Conservation (phyloP, 2,113 vertebrate species). For the Struthidea cinerea region DNA sequence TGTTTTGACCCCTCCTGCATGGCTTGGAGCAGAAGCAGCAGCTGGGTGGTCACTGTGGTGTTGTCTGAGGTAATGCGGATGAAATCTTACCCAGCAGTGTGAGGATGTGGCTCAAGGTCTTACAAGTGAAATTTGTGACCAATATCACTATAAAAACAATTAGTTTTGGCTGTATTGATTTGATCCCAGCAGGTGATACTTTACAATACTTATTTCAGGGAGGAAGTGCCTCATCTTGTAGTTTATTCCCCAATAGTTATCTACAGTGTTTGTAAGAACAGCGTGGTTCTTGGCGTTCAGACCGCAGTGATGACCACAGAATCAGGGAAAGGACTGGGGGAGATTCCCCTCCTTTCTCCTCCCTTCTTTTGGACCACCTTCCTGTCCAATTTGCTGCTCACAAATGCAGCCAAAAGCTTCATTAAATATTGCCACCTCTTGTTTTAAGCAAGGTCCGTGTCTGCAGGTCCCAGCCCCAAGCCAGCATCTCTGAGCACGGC, state of each 20-base stretch:
- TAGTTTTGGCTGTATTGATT: neutral
- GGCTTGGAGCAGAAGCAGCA: neutral
- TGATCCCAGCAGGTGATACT: neutral
- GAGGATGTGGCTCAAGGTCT: neutral
- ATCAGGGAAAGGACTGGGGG: neutral
- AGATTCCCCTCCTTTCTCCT: neutral
- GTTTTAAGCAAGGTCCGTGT: neutral
- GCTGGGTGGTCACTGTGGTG: neutral
- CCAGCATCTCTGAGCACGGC: neutral
- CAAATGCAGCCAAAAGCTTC: neutral
- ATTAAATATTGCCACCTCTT: neutral
- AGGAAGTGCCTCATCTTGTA: neutral
- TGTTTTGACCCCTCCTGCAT: neutral
- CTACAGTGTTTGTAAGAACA: neutral
- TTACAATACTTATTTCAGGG: neutral
- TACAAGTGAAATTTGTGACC: neutral
- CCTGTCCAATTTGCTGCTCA: neutral
- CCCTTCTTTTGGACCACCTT: neutral
- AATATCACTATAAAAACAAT: neutral
- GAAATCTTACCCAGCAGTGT: neutral
- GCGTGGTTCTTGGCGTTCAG: neutral
- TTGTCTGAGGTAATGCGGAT: neutral
- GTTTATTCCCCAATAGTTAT: neutral
- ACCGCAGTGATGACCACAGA: neutral
- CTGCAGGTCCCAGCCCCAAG: rapidly evolving